phyloP scores from a whole-genome alignment of 2,113 vertebrate genomes.

The Aythya baeri region DNA sequence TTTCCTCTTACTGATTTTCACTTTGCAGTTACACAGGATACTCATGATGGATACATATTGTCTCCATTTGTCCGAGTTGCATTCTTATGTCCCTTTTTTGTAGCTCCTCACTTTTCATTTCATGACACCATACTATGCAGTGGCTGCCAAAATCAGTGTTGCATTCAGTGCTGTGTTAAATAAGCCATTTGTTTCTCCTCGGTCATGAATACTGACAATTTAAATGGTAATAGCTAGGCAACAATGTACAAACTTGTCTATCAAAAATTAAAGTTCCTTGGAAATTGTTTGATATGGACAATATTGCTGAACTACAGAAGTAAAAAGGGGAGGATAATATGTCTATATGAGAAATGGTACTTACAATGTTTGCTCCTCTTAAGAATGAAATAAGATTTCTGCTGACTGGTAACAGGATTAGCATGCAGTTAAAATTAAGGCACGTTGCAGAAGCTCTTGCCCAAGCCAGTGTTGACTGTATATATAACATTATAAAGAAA shows the following conservation, averaged over 20 bases:
- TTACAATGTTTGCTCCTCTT: constrained; percentile 79
- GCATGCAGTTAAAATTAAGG: constrained; percentile 85
- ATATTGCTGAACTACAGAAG: background rate
- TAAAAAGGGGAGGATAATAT: constrained; percentile 26
- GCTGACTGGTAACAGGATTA: constrained; percentile 82
- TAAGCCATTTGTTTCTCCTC: constrained; percentile 55
- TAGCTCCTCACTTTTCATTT: constrained; percentile 40
- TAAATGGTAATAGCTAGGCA: constrained; percentile 57
- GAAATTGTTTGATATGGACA: constrained; percentile 47
- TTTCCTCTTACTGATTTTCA: background rate
- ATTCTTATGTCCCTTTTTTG: constrained; percentile 13
- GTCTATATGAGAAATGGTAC: constrained; percentile 55
- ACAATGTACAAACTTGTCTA: constrained; percentile 4
- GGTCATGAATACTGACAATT: constrained; percentile 46
- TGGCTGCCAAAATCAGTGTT: constrained; percentile 47
- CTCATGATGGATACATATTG: background rate
- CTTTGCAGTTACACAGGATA: background rate
- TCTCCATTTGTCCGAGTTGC: background rate
- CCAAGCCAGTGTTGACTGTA: constrained; percentile 82
- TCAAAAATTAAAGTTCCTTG: constrained; percentile 52
- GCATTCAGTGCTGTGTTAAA: constrained; percentile 42
- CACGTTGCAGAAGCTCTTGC: constrained; percentile 83
- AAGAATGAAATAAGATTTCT: constrained; percentile 83
- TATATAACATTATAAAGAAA: constrained; percentile 47
- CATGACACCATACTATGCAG: constrained; percentile 23